Evolutionary conservation across 2,888 invertebrate genomes (phyloP), one percentile per base, ranked within the genome.

Genomic region (Pyralis farinalis): DNA sequence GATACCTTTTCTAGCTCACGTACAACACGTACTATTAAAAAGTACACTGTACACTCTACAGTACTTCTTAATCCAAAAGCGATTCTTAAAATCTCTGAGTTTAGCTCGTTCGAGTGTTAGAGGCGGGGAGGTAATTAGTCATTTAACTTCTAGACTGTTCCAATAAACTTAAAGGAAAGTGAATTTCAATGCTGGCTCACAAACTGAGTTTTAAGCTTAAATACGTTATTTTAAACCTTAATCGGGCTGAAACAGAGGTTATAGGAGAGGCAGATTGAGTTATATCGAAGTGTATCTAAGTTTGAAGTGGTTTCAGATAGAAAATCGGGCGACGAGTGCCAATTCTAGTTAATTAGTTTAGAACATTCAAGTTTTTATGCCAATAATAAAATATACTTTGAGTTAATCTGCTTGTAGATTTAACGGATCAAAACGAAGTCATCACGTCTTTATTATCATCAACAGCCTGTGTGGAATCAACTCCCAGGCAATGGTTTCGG

Each of bases 231-330:
- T 27, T 25, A 9, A 6, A 29, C 35, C 22, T 42, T 46, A 38
- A 31, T 1, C 7, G 11, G 2, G 3, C 3, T 1, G 20, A 0
- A 8, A 20, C 36, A 42, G 20, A 25, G 27, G 3, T 7, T 7
- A 12, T 10, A 4, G 10, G 9, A 34, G 25, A 22, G 20, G 38
- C 11, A 22, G 34, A 22, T 28, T 36, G 44, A 37, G 34, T 47
- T 36, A 16, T 46, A 37, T 9, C 34, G 32, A 44, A 47, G 49
- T n/a, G 21, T 20, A 12, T 30, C 42, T 35, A 53, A 63, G 57
- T 59, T 71, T 63, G 51, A 61, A 70, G 59, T 58, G 63, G 50
- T 46, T 53, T 52, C 51, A 53, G 58, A 63, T 54, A 49, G 56
- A 53, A 49, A 58, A 64, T 63, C 55, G 53, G 58, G 47, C 35